phyloP scores from a whole-genome alignment of 2,888 invertebrate genomes.

The Acanthococcus lagerstroemiae region DNA sequence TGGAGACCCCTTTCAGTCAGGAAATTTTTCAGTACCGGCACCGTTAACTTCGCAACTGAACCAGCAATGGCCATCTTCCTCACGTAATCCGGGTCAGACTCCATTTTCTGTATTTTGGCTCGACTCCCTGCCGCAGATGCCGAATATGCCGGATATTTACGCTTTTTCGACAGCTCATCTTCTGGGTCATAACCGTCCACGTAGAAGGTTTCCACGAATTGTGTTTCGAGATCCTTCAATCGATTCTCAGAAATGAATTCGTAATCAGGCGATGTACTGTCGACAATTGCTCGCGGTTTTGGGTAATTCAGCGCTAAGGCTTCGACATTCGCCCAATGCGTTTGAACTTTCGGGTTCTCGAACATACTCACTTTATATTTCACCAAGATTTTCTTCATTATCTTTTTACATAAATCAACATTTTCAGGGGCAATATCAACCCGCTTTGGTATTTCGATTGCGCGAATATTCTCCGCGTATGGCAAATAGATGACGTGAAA shows the following conservation, averaged over 20 bases:
- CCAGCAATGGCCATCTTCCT: slow-evolving; percentile 7
- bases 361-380: slow-evolving; percentile 24
- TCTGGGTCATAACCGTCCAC: not conserved
- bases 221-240: slow-evolving; percentile 19
- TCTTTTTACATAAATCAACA: slow-evolving; percentile 1
- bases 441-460: not conserved
- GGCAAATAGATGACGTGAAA: slow-evolving; percentile 33
- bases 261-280: slow-evolving; percentile 24
- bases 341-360: slow-evolving; percentile 32
- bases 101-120: slow-evolving; percentile 8
- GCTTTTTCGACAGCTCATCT: slow-evolving; percentile 2
- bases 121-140: not conserved
- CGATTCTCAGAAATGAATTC: slow-evolving; percentile 11
- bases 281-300: not conserved
- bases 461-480: slow-evolving; percentile 30
- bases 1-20: not conserved
- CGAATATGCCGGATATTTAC: not conserved
- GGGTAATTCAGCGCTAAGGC: slow-evolving; percentile 29
- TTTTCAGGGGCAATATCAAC: not conserved
- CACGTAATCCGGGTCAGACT: slow-evolving; percentile 12
- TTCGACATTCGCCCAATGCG: slow-evolving; percentile 33
- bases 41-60: slow-evolving; percentile 6
- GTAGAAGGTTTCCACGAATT: slow-evolving; percentile 4
- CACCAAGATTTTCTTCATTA: slow-evolving; percentile 28
- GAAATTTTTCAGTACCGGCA: not conserved